A percentile compares a stretch with the other conserved stretches of the same genome.
phyloP scores from a whole-genome alignment of 2,888 invertebrate species.

The Drosophila borborema region DNA sequence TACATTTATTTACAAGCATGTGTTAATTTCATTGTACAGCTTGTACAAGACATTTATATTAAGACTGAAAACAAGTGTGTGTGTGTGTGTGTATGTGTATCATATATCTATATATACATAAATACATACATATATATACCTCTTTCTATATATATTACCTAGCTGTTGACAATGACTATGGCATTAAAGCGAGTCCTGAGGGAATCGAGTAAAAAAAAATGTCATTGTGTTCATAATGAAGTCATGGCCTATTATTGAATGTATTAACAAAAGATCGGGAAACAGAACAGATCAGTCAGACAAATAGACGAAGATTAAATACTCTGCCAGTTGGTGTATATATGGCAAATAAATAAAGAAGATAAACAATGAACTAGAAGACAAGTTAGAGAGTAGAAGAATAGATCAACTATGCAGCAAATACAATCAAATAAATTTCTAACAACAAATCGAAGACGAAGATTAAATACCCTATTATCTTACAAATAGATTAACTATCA shows the following conservation, averaged over 20 bases:
- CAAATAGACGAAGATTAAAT: conserved; percentile 8
- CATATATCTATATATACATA: background rate
- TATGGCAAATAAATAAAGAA: background rate
- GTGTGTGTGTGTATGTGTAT: background rate
- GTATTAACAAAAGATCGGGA: conserved; percentile 12
- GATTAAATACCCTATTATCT: conserved; percentile 2
- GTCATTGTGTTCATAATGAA: conserved; percentile 15
- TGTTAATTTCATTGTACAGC: conserved; percentile 67
- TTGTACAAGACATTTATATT: conserved; percentile 55
- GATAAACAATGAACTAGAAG: background rate
- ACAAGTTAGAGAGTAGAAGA: background rate
- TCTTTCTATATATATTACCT: conserved; percentile 5
- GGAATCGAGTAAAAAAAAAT: conserved; percentile 17
- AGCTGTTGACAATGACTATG: conserved; percentile 38
- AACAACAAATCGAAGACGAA: background rate
- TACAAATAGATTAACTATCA: background rate
- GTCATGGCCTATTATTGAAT: conserved; percentile 18
- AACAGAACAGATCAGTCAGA: background rate
- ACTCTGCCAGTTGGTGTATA: background rate
- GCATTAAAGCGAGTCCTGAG: conserved; percentile 40
- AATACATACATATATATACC: background rate
- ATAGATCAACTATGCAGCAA: too few species aligned
- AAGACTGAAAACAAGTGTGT: conserved; percentile 34
- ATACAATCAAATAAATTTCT: background rate
- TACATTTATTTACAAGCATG: conserved; percentile 63